phyloP scores from a whole-genome alignment of 2,797 vertebrate genomes.

The Carduelis carduelis region DNA sequence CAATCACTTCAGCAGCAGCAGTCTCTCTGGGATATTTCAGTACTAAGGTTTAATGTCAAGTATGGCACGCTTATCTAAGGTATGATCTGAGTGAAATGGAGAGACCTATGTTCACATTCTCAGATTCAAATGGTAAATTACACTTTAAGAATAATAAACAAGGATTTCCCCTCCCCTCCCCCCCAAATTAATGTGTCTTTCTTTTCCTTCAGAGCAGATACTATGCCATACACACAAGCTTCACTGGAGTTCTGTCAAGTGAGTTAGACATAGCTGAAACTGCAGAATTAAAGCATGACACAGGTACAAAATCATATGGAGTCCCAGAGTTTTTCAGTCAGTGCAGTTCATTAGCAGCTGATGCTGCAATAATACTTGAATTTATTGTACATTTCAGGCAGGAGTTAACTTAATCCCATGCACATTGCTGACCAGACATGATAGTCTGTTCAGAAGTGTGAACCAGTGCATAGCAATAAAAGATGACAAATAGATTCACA shows the following conservation, averaged over 20 bases:
- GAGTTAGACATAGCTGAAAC: background rate
- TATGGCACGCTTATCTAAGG: background rate
- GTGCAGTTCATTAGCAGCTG: background rate
- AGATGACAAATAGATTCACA: background rate
- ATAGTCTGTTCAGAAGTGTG: background rate
- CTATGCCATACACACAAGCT: background rate
- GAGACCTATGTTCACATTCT: background rate
- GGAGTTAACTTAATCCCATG: background rate
- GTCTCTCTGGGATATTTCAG: background rate
- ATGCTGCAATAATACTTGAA: background rate
- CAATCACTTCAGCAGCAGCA: background rate
- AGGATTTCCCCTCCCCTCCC: accelerated
- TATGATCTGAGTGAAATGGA: background rate
- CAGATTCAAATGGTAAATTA: background rate
- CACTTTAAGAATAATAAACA: background rate
- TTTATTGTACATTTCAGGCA: background rate
- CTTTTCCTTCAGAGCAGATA: background rate
- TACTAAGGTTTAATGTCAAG: background rate
- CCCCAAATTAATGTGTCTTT: background rate
- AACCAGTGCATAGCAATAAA: background rate
- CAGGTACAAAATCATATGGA: background rate
- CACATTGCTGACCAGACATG: background rate
- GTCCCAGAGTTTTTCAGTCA: background rate
- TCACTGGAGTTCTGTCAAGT: background rate
- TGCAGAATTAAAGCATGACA: background rate